Conservation (phyloP, 1,140 invertebrate genomes). For the Caenorhabditis tropicalis region DNA sequence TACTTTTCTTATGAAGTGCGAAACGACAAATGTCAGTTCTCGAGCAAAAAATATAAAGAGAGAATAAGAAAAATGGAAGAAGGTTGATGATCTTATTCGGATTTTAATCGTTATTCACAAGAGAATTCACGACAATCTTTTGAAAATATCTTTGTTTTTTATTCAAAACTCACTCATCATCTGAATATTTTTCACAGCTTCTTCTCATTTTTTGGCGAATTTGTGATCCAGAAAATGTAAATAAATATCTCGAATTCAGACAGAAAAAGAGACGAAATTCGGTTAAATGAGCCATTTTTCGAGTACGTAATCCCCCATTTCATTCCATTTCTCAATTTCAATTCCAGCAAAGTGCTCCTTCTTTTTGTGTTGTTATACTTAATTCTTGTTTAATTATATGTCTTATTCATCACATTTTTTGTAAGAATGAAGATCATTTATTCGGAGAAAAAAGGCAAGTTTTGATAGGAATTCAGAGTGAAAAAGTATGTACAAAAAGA, state of each 20-base stretch:
- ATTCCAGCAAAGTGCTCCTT: not conserved
- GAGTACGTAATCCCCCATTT: not conserved
- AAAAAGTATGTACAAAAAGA: not conserved
- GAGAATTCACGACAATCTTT: too few species aligned
- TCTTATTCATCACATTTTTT: not conserved
- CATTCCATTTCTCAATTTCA: not conserved
- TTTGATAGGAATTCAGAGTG: too few species aligned
- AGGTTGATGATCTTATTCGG: not conserved
- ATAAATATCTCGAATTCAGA: not conserved
- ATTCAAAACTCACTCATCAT: conserved; percentile 20
- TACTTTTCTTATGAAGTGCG: not conserved
- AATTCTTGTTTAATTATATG: not conserved
- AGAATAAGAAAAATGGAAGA: not conserved
- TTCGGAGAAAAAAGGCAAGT: too few species aligned
- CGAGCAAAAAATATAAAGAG: not conserved
- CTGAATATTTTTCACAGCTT: not conserved
- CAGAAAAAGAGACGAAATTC: not conserved
- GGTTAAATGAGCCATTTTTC: not conserved
- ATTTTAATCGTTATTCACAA: not conserved
- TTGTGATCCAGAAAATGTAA: not conserved
- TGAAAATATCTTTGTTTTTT: too few species aligned
- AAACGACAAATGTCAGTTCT: not conserved
- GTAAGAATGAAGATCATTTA: too few species aligned
- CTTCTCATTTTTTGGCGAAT: not conserved
- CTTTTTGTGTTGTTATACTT: not conserved